A percentile compares a stretch with the other conserved stretches of the same genome.
Conservation (phyloP, 2,113 vertebrate species). For the Psilopsiagon aymara region DNA sequence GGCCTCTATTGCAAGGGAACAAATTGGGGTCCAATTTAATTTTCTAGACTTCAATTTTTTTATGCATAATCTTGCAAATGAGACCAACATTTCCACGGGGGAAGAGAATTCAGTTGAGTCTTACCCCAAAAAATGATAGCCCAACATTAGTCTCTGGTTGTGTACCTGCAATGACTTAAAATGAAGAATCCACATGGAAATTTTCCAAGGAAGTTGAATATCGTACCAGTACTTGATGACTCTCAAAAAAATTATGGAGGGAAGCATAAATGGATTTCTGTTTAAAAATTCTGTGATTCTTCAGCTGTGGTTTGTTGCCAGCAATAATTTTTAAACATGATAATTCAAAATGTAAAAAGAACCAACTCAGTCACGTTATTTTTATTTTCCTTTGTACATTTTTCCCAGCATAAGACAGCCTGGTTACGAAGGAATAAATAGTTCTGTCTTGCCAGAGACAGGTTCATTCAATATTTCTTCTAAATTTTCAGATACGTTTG, state of each 20-base stretch:
- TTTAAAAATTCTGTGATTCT: neutral
- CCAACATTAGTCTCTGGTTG: neutral
- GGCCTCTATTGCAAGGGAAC: neutral
- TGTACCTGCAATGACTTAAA: neutral
- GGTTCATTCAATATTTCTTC: neutral
- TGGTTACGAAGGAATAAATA: neutral
- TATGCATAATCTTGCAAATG: neutral
- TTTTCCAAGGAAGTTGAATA: neutral
- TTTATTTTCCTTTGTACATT: neutral
- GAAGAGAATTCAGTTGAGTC: neutral
- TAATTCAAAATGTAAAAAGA: constrained; percentile 12
- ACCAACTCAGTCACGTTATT: neutral
- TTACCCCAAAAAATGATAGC: neutral
- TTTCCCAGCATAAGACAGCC: neutral
- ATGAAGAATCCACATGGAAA: neutral
- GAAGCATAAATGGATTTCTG: neutral
- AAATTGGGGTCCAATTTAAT: neutral
- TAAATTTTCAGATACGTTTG: neutral
- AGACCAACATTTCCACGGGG: neutral
- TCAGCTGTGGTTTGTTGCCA: neutral
- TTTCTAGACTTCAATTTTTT: neutral
- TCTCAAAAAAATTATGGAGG: neutral
- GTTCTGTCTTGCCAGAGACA: neutral
- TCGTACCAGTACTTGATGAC: neutral
- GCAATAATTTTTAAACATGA: constrained; percentile 3